Percentiles rank a stretch among this genome's conserved stretches.
These are phyloP conservation scores for Calephelis virginiensis DNA, from an alignment of 1,140 invertebrate genomes.

Conservation along the genomic window DNA sequence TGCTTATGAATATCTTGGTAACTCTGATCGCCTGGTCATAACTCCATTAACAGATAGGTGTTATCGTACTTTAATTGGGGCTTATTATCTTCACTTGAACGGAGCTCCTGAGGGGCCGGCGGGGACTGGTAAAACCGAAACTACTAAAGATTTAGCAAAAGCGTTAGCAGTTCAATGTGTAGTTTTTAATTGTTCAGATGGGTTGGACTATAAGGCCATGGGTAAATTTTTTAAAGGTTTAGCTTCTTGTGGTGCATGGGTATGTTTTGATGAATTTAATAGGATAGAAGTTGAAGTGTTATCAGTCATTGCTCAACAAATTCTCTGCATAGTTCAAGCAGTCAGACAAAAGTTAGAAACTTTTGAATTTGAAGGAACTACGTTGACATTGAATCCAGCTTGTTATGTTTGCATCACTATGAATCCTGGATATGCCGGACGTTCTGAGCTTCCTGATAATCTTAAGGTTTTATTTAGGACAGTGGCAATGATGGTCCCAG, in stretches of 20 bases:
- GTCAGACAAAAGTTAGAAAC: constrained; percentile 84
- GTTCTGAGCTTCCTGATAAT: constrained; percentile 91
- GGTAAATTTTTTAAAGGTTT: constrained; percentile 93
- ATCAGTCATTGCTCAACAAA: constrained; percentile 93
- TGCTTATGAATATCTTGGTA: constrained; percentile 95
- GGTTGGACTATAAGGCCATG: constrained; percentile 95
- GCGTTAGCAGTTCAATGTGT: constrained; percentile 93
- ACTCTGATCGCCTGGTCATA: constrained; percentile 88
- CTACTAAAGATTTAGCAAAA: constrained; percentile 94
- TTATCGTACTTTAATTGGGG: constrained; percentile 92
- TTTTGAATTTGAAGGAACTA: constrained; percentile 93
- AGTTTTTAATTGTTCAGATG: constrained; percentile 95
- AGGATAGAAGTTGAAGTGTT: constrained; percentile 94
- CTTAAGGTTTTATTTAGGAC: constrained; percentile 93
- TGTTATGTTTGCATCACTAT: constrained; percentile 95
- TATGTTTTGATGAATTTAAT: constrained; percentile 96
- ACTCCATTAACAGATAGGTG: constrained; percentile 93
- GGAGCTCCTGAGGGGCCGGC: constrained; percentile 94
- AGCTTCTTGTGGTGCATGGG: constrained; percentile 94
- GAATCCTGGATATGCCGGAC: constrained; percentile 94
- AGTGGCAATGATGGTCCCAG: constrained; percentile 96
- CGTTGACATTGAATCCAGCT: constrained; percentile 89
- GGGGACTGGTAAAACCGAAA: constrained; percentile 97
- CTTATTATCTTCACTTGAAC: constrained; percentile 91
- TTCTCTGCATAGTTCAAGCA: constrained; percentile 88